Evolutionary conservation across 1,140 invertebrate species (phyloP).

Genomic region (Matsumurasca onukii): DNA sequence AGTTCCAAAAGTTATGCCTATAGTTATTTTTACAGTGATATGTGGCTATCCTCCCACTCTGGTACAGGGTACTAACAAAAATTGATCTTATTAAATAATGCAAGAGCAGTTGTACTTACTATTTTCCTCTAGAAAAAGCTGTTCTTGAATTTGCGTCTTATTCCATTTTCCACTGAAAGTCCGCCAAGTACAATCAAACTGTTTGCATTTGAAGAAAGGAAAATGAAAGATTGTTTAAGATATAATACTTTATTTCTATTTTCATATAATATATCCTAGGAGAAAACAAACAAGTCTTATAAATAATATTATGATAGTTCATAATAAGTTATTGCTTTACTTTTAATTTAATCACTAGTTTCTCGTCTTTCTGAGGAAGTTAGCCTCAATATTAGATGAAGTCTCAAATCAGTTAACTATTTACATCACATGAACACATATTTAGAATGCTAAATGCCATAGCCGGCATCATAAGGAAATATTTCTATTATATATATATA

Average conservation of each 20-base stretch:
- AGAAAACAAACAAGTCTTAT: slow-evolving; percentile 35
- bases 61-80: too few species aligned
- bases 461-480: background rate
- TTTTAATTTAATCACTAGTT: slow-evolving; percentile 31
- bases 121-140: background rate
- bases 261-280: slow-evolving; percentile 31
- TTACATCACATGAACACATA: slow-evolving; percentile 26
- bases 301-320: slow-evolving; percentile 34
- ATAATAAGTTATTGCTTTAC: slow-evolving; percentile 32
- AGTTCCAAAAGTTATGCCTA: too few species aligned
- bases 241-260: background rate
- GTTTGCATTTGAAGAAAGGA: background rate
- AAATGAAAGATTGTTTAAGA: background rate
- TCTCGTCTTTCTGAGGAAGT: background rate
- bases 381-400: slow-evolving; percentile 4
- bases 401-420: slow-evolving; percentile 25
- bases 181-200: background rate
- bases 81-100: slow-evolving; percentile 28
- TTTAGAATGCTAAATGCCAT: slow-evolving; percentile 27
- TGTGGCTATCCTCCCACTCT: too few species aligned
- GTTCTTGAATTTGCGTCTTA: background rate
- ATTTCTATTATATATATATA: too few species aligned
- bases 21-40: too few species aligned
- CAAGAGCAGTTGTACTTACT: background rate
- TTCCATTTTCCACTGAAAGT: too few species aligned